Conservation (phyloP, 2,113 vertebrate species). For the Sphyrna mokarran region DNA sequence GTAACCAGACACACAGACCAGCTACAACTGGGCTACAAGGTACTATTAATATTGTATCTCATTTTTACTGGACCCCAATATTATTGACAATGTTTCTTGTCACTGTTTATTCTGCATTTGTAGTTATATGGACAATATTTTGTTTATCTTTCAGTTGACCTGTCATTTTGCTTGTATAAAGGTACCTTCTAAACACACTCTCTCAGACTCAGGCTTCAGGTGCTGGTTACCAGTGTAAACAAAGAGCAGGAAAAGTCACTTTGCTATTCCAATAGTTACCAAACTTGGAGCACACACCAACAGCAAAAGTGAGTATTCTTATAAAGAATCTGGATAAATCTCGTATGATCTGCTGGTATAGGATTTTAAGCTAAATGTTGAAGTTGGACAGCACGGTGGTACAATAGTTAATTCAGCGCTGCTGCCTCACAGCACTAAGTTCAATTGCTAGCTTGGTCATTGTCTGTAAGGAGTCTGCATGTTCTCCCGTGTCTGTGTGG, state of each 20-base stretch:
- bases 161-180: background rate
- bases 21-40: background rate
- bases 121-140: background rate
- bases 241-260: background rate
- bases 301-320: background rate
- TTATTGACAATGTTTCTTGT: background rate
- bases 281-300: background rate
- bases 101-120: background rate
- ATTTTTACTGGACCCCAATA: background rate
- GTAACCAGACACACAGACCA: background rate
- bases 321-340: background rate
- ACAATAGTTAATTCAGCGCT: too few relatives aligned
- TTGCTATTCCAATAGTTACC: background rate
- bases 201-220: background rate
- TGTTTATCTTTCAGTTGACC: background rate
- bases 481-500: too few relatives aligned
- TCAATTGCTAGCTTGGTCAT: too few relatives aligned
- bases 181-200: background rate
- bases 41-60: background rate
- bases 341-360: background rate
- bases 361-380: background rate
- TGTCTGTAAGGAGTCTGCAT: too few relatives aligned
- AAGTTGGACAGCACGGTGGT: background rate
- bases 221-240: background rate
- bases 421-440: too few relatives aligned